These are phyloP conservation scores for pig (Sus scrofa) DNA, from an alignment of 2,113 vertebrate genomes.

Conservation along the genomic window T2T-Sscrofa CM000812.6:50466001-50466500, in stretches of 20 bases:
- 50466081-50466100: background rate
- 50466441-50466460: background rate
- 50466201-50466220: background rate
- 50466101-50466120: background rate
- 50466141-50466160: background rate
- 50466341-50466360: background rate
- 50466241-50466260: background rate
- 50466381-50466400: constrained; percentile 29
- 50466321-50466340: background rate
- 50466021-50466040: background rate
- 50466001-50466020: background rate
- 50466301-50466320: background rate
- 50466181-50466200: background rate
- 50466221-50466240: background rate
- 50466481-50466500: background rate
- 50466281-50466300: background rate
- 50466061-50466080: background rate
- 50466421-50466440: background rate
- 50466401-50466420: background rate
- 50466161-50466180: background rate
- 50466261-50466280: background rate
- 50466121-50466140: background rate
- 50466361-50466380: background rate
- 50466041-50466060: background rate
- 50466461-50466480: background rate